Evolutionary conservation across 2,888 invertebrate species (phyloP).

Genomic region (Nasonovia ribisnigri): DNA sequence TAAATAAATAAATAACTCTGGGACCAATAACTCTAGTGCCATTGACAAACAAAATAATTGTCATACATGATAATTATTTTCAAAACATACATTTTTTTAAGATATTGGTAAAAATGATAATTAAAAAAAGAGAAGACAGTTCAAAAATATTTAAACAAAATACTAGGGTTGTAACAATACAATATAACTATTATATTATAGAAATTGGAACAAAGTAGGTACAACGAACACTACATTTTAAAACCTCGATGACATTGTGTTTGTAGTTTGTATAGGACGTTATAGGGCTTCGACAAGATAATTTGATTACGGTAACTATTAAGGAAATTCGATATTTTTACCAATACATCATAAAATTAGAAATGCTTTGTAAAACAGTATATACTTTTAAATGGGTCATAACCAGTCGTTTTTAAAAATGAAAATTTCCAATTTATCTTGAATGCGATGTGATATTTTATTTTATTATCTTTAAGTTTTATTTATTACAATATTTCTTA

Average conservation of each 20-base stretch:
- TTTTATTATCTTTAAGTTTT: not conserved
- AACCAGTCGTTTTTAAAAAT: not conserved
- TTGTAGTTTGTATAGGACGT: not conserved
- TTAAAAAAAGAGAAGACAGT: not conserved
- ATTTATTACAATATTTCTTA: not conserved
- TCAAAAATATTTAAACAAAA: not conserved
- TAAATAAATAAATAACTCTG: not conserved
- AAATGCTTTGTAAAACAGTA: not conserved
- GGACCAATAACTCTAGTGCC: too few relatives aligned
- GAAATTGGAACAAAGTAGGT: not conserved
- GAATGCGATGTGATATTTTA: not conserved
- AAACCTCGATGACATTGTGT: not conserved
- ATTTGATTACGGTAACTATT: constrained; percentile 34
- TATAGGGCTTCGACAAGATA: constrained; percentile 42
- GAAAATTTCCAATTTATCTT: not conserved
- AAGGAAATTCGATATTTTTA: constrained; percentile 37
- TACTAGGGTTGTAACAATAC: not conserved
- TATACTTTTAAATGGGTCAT: not conserved
- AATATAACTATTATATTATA: not conserved
- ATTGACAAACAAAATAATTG: not conserved
- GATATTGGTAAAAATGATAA: not conserved
- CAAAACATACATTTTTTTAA: too few relatives aligned
- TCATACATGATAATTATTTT: not conserved
- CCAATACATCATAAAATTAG: not conserved
- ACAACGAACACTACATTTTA: not conserved